These are phyloP conservation scores for Atherix ibis DNA, from an alignment of 2,888 invertebrate genomes.

Conservation along the genomic window DNA sequence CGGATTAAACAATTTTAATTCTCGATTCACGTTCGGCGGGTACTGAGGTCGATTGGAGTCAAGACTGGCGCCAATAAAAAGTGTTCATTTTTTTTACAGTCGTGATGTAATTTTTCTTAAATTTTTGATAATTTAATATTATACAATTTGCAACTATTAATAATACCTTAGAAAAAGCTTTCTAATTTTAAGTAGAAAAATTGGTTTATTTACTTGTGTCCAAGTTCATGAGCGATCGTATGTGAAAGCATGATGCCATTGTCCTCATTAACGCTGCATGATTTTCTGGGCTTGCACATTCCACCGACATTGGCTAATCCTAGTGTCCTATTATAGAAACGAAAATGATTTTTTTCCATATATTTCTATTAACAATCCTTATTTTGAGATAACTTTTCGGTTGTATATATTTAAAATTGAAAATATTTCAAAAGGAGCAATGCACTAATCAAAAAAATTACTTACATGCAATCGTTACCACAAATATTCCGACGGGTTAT, in stretches of 20 bases:
- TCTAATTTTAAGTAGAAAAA: too few relatives aligned
- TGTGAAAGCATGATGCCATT: constrained; percentile 76
- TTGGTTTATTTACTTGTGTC: constrained; percentile 78
- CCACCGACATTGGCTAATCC: constrained; percentile 82
- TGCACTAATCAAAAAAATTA: too few relatives aligned
- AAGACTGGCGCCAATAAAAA: too few relatives aligned
- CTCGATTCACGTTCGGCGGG: too few relatives aligned
- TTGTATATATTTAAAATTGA: not conserved
- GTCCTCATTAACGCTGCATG: constrained; percentile 84
- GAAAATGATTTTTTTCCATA: constrained; percentile 20
- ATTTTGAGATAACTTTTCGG: not conserved
- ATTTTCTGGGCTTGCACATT: constrained; percentile 70
- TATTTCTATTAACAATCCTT: not conserved
- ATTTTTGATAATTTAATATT: too few relatives aligned
- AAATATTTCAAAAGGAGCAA: too few relatives aligned
- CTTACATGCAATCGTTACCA: constrained; percentile 33
- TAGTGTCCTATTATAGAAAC: constrained; percentile 44
- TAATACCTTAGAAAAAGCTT: too few relatives aligned
- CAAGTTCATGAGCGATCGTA: constrained; percentile 81
- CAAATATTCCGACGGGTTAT: constrained; percentile 50
- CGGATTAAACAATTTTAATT: too few relatives aligned
- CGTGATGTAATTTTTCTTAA: too few relatives aligned
- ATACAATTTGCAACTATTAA: too few relatives aligned
- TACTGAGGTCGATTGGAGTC: too few relatives aligned
- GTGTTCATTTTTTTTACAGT: too few relatives aligned